Conservation (phyloP, 2,113 vertebrate genomes). For the Nipponia nippon region DNA sequence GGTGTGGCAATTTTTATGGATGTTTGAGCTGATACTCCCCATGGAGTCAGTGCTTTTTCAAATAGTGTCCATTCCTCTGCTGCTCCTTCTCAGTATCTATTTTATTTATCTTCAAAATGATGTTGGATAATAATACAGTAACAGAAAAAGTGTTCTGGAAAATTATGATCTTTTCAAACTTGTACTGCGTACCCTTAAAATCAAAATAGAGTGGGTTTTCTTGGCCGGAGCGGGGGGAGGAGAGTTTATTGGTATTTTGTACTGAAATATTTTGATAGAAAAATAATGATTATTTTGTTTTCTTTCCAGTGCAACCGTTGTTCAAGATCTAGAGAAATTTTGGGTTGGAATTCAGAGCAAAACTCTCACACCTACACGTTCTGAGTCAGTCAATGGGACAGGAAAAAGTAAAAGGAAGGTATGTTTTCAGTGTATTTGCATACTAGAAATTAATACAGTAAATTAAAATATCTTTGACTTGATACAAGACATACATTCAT, state of each 20-base stretch:
- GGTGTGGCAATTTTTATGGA: neutral
- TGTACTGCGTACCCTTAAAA: neutral
- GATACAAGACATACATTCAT: neutral
- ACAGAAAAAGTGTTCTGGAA: neutral
- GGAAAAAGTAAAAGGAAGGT: conserved; percentile 65
- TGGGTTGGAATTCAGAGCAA: conserved; percentile 67
- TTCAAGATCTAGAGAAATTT: conserved; percentile 56
- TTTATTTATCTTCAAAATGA: neutral
- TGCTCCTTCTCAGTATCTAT: neutral
- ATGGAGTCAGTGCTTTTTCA: neutral
- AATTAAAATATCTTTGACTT: neutral
- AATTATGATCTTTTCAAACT: neutral
- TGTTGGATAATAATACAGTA: neutral
- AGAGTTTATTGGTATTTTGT: neutral
- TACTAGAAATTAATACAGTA: neutral
- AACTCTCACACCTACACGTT: neutral
- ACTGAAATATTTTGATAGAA: neutral
- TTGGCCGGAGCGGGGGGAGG: neutral
- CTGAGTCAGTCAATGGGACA: neutral
- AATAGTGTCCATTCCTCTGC: neutral
- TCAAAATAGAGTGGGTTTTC: neutral
- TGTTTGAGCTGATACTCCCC: neutral
- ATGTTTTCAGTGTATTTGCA: neutral
- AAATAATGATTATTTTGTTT: neutral
- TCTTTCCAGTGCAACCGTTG: conserved; percentile 54